phyloP scores from a whole-genome alignment of 2,113 vertebrate species.

The Etheostoma cragini region DNA sequence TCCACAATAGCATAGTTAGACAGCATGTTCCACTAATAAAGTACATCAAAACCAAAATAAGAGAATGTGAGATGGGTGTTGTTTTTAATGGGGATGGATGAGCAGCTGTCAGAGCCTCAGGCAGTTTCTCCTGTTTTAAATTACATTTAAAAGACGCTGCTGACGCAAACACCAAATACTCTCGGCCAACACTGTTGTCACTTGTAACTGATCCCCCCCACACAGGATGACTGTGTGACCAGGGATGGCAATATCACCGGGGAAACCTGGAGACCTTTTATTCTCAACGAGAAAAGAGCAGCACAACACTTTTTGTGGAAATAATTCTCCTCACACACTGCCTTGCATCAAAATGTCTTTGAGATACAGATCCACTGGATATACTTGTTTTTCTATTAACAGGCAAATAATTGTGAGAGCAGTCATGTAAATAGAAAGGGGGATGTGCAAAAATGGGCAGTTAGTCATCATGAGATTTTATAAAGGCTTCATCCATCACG shows the following conservation, averaged over 20 bases:
- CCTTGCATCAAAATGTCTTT: conserved; percentile 11
- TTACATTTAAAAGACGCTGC: conserved; percentile 26
- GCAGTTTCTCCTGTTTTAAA: conserved; percentile 19
- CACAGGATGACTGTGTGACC: conserved; percentile 44
- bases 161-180: conserved; percentile 46
- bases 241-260: conserved; percentile 30
- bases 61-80: not conserved
- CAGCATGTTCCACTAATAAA: not conserved
- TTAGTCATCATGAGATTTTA: not conserved
- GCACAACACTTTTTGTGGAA: conserved; percentile 41
- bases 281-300: conserved; percentile 39
- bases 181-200: conserved; percentile 33
- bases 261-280: conserved; percentile 58
- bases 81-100: conserved; percentile 9
- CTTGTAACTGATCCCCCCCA: conserved; percentile 38
- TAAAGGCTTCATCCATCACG: not conserved
- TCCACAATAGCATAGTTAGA: not conserved
- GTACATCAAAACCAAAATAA: not conserved
- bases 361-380: not conserved
- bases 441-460: not conserved
- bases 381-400: not conserved
- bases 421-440: not conserved
- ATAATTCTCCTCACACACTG: conserved; percentile 29
- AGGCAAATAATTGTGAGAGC: not conserved
- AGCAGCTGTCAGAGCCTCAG: conserved; percentile 17